Percentiles rank a stretch among this genome's conserved stretches.
These are phyloP conservation scores for Cyprinodon variegatus DNA, from an alignment of 2,113 vertebrate genomes.

Conservation along the genomic window DNA sequence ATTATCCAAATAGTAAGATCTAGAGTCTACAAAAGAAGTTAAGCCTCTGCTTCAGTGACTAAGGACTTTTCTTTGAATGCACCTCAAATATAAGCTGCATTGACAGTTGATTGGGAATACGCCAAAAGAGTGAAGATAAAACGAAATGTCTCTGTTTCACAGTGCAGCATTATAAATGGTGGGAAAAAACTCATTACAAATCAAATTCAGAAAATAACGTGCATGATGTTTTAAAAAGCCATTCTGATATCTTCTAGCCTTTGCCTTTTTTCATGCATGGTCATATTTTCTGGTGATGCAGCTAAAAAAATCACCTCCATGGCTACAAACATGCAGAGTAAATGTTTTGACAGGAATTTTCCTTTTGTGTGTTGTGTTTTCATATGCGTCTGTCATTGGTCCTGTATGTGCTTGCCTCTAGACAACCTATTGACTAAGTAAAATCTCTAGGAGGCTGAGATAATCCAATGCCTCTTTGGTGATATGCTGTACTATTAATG, in stretches of 20 bases:
- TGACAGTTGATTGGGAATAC: too few species aligned
- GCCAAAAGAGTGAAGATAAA: not conserved
- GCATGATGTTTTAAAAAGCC: not conserved
- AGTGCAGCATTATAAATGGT: not conserved
- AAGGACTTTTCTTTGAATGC: too few species aligned
- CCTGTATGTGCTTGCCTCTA: conserved; percentile 41
- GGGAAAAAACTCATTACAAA: not conserved
- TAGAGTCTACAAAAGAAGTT: not conserved
- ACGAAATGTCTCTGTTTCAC: not conserved
- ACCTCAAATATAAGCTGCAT: not conserved
- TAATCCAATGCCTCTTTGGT: conserved; percentile 20
- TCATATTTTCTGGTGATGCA: not conserved
- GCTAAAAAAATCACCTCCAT: not conserved
- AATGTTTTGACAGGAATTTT: conserved; percentile 36
- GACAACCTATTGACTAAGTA: conserved; percentile 4
- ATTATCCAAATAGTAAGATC: too few species aligned
- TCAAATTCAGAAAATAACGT: not conserved
- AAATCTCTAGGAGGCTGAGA: not conserved
- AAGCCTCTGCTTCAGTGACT: not conserved
- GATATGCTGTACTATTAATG: conserved; percentile 31
- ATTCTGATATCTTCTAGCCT: not conserved
- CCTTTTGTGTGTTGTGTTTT: conserved; percentile 19
- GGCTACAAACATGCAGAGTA: not conserved
- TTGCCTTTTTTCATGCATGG: not conserved
- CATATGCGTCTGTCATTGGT: conserved; percentile 3